A percentile compares a stretch with the other conserved stretches of the same genome.
These are phyloP conservation scores for Sebastes hopkinsi DNA, from an alignment of 2,797 vertebrate species.

Conservation along the genomic window DNA sequence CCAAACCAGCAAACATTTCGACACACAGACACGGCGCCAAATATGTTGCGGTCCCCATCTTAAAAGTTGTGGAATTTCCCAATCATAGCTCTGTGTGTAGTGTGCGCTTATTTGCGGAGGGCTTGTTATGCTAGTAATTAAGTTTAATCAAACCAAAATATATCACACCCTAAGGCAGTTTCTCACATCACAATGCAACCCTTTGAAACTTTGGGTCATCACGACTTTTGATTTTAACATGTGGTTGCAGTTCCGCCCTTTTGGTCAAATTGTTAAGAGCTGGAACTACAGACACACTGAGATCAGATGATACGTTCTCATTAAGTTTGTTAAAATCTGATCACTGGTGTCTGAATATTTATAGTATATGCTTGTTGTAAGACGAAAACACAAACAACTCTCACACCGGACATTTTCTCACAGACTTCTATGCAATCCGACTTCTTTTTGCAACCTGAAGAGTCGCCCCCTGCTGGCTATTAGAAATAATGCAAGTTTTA, in stretches of 20 bases:
- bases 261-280: background rate
- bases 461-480: too few relatives aligned
- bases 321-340: background rate
- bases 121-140: conserved; percentile 24
- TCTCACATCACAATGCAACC: background rate
- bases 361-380: too few relatives aligned
- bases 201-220: background rate
- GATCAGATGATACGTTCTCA: background rate
- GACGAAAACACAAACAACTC: too few relatives aligned
- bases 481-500: too few relatives aligned
- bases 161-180: conserved; percentile 3
- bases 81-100: background rate
- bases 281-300: background rate
- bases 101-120: background rate
- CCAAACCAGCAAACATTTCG: conserved; percentile 43
- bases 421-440: too few relatives aligned
- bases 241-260: background rate
- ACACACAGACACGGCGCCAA: conserved; percentile 9
- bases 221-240: background rate
- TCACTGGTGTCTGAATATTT: background rate
- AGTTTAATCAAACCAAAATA: conserved; percentile 18
- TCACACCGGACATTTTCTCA: too few relatives aligned
- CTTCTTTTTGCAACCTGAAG: too few relatives aligned
- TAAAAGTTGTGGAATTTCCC: conserved; percentile 28
- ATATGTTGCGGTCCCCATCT: conserved; percentile 12